Percentiles rank a stretch among this genome's conserved stretches.
phyloP scores from a whole-genome alignment of 2,888 invertebrate genomes.

The Euzophera pinguis region DNA sequence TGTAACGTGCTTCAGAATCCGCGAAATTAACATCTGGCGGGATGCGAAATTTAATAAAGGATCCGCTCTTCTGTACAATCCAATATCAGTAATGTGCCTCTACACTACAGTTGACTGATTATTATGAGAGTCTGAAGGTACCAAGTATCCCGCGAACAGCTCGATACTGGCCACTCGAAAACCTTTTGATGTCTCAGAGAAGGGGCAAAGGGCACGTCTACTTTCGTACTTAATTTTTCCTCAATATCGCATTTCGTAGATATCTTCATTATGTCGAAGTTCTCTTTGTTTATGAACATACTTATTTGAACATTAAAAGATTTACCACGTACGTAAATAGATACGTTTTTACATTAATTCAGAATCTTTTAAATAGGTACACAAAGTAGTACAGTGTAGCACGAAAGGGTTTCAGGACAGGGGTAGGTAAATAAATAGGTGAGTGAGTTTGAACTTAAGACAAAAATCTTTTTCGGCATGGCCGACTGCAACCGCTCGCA shows the following conservation, averaged over 20 bases:
- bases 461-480: too few species aligned
- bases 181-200: not conserved
- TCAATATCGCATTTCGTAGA: not conserved
- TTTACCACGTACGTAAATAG: too few species aligned
- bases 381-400: too few species aligned
- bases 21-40: slow-evolving; percentile 7
- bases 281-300: not conserved
- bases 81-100: slow-evolving; percentile 9
- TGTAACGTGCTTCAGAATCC: slow-evolving; percentile 12
- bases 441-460: too few species aligned
- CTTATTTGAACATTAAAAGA: too few species aligned
- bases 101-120: not conserved
- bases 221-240: slow-evolving; percentile 1
- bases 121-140: not conserved
- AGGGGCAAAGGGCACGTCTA: not conserved
- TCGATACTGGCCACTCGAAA: not conserved
- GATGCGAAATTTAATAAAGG: slow-evolving; percentile 4
- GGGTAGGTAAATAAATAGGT: too few species aligned
- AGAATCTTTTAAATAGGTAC: too few species aligned
- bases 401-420: too few species aligned
- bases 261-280: not conserved
- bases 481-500: too few species aligned
- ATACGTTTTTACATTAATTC: too few species aligned
- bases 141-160: not conserved
- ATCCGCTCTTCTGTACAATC: slow-evolving; percentile 1